Conservation (phyloP, 2,113 vertebrate species). For the Cyanoramphus novaezelandiae region DNA sequence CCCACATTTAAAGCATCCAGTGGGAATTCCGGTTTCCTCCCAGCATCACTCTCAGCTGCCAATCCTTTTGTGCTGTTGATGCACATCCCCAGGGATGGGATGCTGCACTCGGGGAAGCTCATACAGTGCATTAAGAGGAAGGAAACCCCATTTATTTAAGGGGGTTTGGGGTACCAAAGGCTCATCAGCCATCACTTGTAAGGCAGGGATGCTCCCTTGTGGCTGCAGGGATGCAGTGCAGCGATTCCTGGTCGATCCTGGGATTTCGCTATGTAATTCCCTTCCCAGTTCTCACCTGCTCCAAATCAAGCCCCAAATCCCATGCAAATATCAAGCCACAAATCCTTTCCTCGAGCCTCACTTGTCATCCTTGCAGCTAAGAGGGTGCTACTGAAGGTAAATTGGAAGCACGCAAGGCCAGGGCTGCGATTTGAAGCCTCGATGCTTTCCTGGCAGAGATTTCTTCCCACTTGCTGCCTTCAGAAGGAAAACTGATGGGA, state of each 20-base stretch:
- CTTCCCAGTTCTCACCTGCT: fast-evolving
- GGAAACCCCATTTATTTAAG: fast-evolving
- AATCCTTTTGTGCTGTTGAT: fast-evolving
- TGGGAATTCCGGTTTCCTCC: fast-evolving
- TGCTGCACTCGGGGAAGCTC: fast-evolving
- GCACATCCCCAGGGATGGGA: not conserved
- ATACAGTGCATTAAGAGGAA: fast-evolving
- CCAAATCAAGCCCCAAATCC: not conserved
- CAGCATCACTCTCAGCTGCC: not conserved
- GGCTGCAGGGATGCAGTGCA: fast-evolving
- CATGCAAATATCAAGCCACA: too few relatives aligned
- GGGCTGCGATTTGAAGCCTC: not conserved
- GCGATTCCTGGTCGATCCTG: fast-evolving
- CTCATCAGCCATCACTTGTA: fast-evolving
- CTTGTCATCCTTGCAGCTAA: fast-evolving
- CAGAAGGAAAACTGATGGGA: not conserved
- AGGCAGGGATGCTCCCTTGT: conserved; percentile 17
- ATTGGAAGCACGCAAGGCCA: fast-evolving
- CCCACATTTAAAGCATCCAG: fast-evolving
- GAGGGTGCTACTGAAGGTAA: not conserved
- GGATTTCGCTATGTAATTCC: not conserved
- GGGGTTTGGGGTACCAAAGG: fast-evolving
- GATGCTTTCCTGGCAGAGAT: not conserved
- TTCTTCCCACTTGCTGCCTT: not conserved
- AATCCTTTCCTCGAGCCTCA: fast-evolving